phyloP scores from a whole-genome alignment of 1,140 invertebrate species.

The Drosophila mojavensis region DNA sequence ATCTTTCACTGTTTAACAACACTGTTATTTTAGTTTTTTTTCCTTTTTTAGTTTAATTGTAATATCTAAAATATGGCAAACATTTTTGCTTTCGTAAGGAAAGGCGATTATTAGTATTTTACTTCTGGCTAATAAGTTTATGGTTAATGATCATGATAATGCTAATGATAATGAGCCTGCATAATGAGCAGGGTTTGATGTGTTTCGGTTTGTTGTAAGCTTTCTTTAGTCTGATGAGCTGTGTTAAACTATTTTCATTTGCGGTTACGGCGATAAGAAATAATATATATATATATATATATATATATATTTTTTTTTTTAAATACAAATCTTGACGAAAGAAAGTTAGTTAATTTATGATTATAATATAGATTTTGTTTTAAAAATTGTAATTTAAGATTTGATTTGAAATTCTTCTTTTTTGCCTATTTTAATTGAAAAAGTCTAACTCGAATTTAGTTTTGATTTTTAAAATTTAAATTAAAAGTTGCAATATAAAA shows the following conservation, averaged over 20 bases:
- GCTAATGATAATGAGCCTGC: conserved; percentile 8
- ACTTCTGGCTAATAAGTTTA: too few species aligned
- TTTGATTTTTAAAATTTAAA: too few species aligned
- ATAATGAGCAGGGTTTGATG: too few species aligned
- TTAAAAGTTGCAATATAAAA: too few species aligned
- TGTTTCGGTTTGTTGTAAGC: not conserved
- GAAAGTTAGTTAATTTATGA: too few species aligned
- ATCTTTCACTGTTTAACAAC: conserved; percentile 43
- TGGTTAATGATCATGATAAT: not conserved
- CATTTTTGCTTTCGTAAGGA: conserved; percentile 47
- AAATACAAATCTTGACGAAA: too few species aligned
- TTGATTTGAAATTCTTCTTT: too few species aligned
- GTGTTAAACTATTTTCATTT: conserved; percentile 50
- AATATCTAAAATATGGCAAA: conserved; percentile 35
- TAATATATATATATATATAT: conserved; percentile 27
- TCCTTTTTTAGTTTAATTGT: not conserved
- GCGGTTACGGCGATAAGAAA: conserved; percentile 50
- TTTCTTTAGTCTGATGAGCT: conserved; percentile 25
- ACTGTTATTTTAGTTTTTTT: not conserved
- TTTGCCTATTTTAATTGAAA: too few species aligned
- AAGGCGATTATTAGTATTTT: conserved; percentile 42
- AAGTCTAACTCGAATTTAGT: too few species aligned
- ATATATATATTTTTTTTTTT: not conserved
- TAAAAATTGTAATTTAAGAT: too few species aligned
- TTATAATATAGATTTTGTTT: too few species aligned